These are phyloP conservation scores for Drosophila pachea DNA, from an alignment of 1,140 invertebrate species.

Conservation along the genomic window DNA sequence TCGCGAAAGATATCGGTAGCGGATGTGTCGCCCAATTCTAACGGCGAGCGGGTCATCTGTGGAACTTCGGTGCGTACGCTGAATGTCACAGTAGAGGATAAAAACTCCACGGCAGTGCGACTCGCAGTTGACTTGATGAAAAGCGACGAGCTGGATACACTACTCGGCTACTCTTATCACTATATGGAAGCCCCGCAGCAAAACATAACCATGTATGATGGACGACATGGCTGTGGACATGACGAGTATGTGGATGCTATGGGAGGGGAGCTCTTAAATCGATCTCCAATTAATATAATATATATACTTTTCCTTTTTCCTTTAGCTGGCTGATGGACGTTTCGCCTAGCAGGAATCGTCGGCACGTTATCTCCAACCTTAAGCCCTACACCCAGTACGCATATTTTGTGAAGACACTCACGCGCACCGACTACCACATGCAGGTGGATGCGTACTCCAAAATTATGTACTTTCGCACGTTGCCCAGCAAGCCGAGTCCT, in stretches of 20 bases:
- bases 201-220: constrained; percentile 88
- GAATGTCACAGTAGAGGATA: constrained; percentile 45
- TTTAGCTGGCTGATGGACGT: constrained; percentile 78
- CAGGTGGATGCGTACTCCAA: constrained; percentile 85
- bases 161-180: constrained; percentile 89
- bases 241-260: constrained; percentile 77
- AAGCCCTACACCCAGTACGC: constrained; percentile 94
- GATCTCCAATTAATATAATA: neutral
- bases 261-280: no score
- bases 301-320: neutral
- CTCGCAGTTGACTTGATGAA: constrained; percentile 83
- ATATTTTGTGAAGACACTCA: constrained; percentile 92
- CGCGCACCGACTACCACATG: constrained; percentile 85
- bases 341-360: constrained; percentile 49
- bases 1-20: constrained; percentile 80
- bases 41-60: constrained; percentile 94
- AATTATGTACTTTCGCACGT: constrained; percentile 90
- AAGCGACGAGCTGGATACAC: constrained; percentile 82
- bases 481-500: constrained; percentile 54
- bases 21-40: constrained; percentile 91
- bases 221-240: constrained; percentile 88
- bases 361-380: constrained; percentile 82
- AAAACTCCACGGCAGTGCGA: constrained; percentile 80
- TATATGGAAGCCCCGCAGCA: constrained; percentile 84
- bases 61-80: constrained; percentile 27